Conservation (phyloP, 2,888 invertebrate genomes). For the Molorchus minor region DNA sequence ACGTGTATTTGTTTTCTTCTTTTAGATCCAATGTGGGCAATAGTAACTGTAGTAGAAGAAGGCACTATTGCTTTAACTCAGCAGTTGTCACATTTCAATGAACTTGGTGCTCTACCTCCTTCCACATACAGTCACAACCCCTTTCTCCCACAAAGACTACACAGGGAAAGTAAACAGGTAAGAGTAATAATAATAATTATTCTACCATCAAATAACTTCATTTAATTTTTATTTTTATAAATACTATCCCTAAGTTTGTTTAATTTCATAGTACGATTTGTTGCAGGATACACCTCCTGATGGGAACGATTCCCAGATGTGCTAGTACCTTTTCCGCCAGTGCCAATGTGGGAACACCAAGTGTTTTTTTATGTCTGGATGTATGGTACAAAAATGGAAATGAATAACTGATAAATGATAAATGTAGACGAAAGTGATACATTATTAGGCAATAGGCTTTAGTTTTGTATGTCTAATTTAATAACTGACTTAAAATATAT, state of each 20-base stretch:
- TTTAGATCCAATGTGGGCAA: conserved; percentile 82
- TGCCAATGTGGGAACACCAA: conserved; percentile 37
- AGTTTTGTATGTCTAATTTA: conserved; percentile 25
- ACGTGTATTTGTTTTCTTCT: conserved; percentile 22
- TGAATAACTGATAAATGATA: conserved; percentile 23
- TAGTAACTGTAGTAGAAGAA: conserved; percentile 81
- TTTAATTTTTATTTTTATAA: conserved; percentile 2
- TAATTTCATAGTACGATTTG: conserved; percentile 8
- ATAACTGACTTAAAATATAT: conserved; percentile 19
- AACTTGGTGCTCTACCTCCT: conserved; percentile 60
- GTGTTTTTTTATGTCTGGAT: conserved; percentile 23
- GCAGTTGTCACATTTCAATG: conserved; percentile 73
- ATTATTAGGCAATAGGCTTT: conserved; percentile 25
- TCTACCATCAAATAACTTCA: too few relatives aligned
- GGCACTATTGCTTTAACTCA: conserved; percentile 84
- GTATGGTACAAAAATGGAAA: conserved; percentile 17
- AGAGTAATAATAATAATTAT: too few relatives aligned
- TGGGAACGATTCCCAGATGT: conserved; percentile 42
- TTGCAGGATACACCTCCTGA: conserved; percentile 47
- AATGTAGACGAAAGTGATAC: conserved; percentile 22
- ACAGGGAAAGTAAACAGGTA: conserved; percentile 50
- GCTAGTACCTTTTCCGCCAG: conserved; percentile 44
- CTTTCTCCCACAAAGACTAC: conserved; percentile 49
- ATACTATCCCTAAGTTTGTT: not conserved
- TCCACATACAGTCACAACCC: conserved; percentile 52